Evolutionary conservation across 2,113 vertebrate genomes (phyloP), one percentile per base, ranked within the genome.

Genomic region (Psophia crepitans): DNA sequence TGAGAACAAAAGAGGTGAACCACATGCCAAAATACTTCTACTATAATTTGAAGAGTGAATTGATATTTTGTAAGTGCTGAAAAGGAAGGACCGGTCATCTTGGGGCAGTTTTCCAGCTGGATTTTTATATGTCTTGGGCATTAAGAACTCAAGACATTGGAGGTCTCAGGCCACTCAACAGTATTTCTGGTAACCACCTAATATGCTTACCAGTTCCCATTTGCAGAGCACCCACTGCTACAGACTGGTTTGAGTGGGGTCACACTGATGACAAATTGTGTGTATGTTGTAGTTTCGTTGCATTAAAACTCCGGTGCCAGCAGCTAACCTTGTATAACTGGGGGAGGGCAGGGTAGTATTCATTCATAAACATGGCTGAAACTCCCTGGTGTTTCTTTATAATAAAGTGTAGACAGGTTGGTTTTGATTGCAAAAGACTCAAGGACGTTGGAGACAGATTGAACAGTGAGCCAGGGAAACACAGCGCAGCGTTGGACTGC

Each of bases 231-330:
- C 24, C 49, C 28, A 24, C 14, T 78, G 77, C 58, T 96, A 53
- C 46, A 94, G 94, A 88, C 71, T 94, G 84, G 69, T 97, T 95
- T 87, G 87, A 87, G 37, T 71, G 58, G 49, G 26, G 54, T 94
- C 84, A 23, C 58, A 70, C 68, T 92, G 88, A 64, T 96, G 88
- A 65, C 54, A 87, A 80, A 27, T 46, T 69, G 30, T 90, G 82
- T 69, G 43, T 68, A 63, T 53, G 64, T 82, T 95, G 54, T 88
- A 30, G 5, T 89, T 56, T 90, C 89, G 9, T 65, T 74, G 35
- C 23, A 30, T 53, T 81, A 44, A 68, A 91, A 71, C 33, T 92
- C 93, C 51, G 87, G 68, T 96, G 80, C 91, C 75, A 96, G 82
- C 75, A 90, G 61, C 79, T 91, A 35, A 63, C 71, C 56, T 91